A percentile compares a stretch with the other conserved stretches of the same genome.
Conservation (phyloP, 2,797 vertebrate genomes). For the Ctenopoma kingsleyae region DNA sequence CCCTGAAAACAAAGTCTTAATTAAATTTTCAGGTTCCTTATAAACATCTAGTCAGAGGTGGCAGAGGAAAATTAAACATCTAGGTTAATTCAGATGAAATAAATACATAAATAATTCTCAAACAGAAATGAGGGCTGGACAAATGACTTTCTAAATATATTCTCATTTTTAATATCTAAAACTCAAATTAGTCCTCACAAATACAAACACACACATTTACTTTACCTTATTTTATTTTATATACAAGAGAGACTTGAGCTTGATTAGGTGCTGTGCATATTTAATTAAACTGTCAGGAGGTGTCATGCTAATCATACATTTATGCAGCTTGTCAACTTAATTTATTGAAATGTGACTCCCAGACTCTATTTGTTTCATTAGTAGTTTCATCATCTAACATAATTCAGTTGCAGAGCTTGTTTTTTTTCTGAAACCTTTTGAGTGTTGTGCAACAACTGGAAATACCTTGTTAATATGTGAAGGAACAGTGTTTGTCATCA, state of each 20-base stretch:
- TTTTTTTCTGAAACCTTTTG: neutral
- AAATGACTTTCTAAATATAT: neutral
- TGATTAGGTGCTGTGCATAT: conserved; percentile 41
- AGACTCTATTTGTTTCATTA: conserved; percentile 42
- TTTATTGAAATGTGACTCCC: conserved; percentile 60
- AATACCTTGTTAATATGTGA: conserved; percentile 4
- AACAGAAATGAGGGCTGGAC: neutral
- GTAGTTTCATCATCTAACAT: conserved; percentile 27
- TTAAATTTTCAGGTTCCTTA: neutral
- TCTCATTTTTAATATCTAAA: neutral
- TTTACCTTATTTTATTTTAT: conserved; percentile 54
- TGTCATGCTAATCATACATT: conserved; percentile 44
- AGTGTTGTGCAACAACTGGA: conserved; percentile 4
- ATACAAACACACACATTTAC: conserved; percentile 5
- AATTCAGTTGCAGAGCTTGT: conserved; percentile 28
- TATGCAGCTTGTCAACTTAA: conserved; percentile 53
- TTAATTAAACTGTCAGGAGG: conserved; percentile 35
- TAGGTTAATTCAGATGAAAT: neutral
- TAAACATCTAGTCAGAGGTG: neutral
- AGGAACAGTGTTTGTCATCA: neutral
- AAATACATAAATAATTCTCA: neutral
- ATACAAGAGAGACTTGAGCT: conserved; percentile 19
- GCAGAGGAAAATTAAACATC: neutral
- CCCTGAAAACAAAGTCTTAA: neutral
- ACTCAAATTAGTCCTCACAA: neutral